phyloP scores from a whole-genome alignment of 2,888 invertebrate genomes.

The Apamea monoglypha region DNA sequence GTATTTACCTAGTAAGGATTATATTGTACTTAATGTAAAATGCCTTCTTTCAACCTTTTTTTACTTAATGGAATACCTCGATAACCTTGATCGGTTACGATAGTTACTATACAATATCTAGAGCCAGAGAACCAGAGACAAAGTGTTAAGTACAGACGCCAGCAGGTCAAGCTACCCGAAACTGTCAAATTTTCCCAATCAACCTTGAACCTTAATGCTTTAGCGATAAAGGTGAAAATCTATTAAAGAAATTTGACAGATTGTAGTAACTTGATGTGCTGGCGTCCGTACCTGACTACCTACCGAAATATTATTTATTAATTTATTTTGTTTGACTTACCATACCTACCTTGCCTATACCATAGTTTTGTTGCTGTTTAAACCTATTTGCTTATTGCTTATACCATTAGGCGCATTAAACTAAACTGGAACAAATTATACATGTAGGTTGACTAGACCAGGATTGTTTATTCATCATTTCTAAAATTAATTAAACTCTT shows the following conservation, averaged over 20 bases:
- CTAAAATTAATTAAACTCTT: slow-evolving; percentile 41
- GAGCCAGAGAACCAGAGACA: no score
- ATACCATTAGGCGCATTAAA: background rate
- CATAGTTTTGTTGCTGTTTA: background rate
- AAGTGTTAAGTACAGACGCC: no score
- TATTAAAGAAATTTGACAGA: no score
- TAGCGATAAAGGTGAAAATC: no score
- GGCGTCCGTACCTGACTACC: no score
- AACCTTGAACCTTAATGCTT: no score
- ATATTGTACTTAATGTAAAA: background rate
- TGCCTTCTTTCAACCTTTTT: background rate
- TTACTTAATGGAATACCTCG: background rate
- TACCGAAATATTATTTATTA: background rate
- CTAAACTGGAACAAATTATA: background rate
- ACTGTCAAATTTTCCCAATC: no score
- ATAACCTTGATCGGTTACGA: background rate
- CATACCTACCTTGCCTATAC: background rate
- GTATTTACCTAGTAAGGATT: background rate
- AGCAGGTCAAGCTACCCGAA: no score
- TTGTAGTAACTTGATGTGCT: no score
- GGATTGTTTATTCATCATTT: slow-evolving; percentile 36
- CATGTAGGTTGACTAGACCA: background rate
- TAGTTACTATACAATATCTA: background rate
- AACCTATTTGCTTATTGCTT: background rate
- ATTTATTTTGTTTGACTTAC: background rate